A percentile compares a stretch with the other conserved stretches of the same genome.
phyloP scores from a whole-genome alignment of 2,113 vertebrate species.

The Nematolebias whitei region DNA sequence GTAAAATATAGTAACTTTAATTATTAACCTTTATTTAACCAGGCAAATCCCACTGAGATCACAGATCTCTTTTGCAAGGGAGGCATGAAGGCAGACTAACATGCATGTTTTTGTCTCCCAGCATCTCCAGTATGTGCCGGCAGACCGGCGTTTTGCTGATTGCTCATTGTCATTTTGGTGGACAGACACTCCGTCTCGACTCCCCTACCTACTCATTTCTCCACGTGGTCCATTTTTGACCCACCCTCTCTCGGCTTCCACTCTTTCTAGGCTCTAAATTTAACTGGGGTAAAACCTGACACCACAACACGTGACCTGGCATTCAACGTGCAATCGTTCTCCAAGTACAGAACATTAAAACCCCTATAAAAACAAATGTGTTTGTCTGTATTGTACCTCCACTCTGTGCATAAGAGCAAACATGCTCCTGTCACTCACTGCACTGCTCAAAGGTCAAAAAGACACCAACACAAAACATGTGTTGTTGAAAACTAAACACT shows the following conservation, averaged over 20 bases:
- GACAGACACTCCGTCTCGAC: neutral
- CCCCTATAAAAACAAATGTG: slow-evolving; percentile 2
- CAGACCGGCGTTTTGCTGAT: slow-evolving; percentile 37
- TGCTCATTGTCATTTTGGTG: slow-evolving; percentile 28
- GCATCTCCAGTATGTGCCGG: slow-evolving; percentile 4
- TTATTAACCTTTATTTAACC: no score
- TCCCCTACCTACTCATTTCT: neutral
- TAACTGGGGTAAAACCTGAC: slow-evolving; percentile 70
- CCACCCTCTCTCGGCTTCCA: slow-evolving; percentile 13
- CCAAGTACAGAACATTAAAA: slow-evolving; percentile 20
- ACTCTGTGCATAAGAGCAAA: slow-evolving; percentile 19
- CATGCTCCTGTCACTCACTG: neutral
- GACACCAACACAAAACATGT: slow-evolving; percentile 5
- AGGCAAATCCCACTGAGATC: no score
- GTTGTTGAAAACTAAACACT: slow-evolving; percentile 3
- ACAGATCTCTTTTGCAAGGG: no score
- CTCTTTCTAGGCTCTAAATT: slow-evolving; percentile 58
- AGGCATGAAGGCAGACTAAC: no score
- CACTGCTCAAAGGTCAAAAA: slow-evolving; percentile 47
- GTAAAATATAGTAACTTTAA: neutral
- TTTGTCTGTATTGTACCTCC: slow-evolving; percentile 14
- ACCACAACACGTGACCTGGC: slow-evolving; percentile 57
- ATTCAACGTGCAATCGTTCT: slow-evolving; percentile 41
- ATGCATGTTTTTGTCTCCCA: slow-evolving; percentile 1
- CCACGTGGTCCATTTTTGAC: slow-evolving; percentile 23